A percentile compares a stretch with the other conserved stretches of the same genome.
These are phyloP conservation scores for Donacobius atricapilla DNA, from an alignment of 2,113 vertebrate species.

Conservation along the genomic window DNA sequence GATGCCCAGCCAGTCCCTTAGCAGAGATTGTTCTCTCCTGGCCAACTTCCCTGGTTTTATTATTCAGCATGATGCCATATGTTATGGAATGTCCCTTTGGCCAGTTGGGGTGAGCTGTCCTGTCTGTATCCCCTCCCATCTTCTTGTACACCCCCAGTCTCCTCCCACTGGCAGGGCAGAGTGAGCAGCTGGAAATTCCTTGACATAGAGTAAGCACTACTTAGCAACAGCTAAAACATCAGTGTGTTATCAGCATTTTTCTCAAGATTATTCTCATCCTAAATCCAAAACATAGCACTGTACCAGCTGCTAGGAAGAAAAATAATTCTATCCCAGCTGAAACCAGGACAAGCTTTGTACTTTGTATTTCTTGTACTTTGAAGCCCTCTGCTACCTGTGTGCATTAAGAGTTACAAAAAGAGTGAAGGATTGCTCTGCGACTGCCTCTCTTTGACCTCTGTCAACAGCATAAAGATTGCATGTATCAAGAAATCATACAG, in stretches of 20 bases:
- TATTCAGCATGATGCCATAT: not conserved
- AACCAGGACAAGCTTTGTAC: not conserved
- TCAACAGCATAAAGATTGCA: not conserved
- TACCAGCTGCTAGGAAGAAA: not conserved
- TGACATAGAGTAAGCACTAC: not conserved
- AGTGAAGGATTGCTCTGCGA: not conserved
- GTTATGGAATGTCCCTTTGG: not conserved
- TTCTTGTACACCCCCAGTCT: not conserved
- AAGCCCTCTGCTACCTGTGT: not conserved
- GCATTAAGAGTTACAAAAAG: not conserved
- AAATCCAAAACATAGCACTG: not conserved
- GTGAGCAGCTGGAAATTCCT: not conserved
- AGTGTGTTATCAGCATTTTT: not conserved
- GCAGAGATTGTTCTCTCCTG: not conserved
- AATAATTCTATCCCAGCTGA: not conserved
- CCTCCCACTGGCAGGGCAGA: fast-evolving
- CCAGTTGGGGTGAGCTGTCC: not conserved
- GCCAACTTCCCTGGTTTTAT: not conserved
- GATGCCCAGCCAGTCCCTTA: not conserved
- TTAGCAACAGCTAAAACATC: not conserved
- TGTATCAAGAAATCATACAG: not conserved
- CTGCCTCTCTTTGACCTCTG: not conserved
- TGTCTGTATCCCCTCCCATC: not conserved
- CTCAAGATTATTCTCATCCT: not conserved
- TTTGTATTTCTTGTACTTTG: not conserved